These are phyloP conservation scores for Syncerus caffer DNA, from an alignment of 2,797 vertebrate genomes.

Conservation along the genomic window DNA sequence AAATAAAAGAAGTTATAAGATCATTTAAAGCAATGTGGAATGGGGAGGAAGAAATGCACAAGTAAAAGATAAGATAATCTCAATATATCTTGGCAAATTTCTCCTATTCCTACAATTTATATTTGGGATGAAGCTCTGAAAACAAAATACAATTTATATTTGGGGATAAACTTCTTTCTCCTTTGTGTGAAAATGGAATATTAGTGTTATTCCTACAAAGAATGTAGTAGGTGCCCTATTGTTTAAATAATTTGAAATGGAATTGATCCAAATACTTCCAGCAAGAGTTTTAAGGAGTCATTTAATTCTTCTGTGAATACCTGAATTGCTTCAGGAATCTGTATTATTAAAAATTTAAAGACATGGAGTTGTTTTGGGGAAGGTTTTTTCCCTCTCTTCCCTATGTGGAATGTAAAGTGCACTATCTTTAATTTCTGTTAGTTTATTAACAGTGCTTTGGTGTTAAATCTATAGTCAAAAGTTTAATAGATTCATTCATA, in stretches of 20 bases:
- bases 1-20: conserved; percentile 3
- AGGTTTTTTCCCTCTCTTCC: neutral
- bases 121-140: neutral
- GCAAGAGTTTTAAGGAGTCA: neutral
- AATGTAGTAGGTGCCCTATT: neutral
- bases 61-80: neutral
- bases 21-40: neutral
- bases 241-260: conserved; percentile 17
- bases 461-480: conserved; percentile 41
- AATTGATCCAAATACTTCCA: conserved; percentile 22
- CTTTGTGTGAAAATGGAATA: neutral
- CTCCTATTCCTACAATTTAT: neutral
- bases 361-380: neutral
- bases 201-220: conserved; percentile 13
- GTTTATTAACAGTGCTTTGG: conserved; percentile 56
- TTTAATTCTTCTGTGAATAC: conserved; percentile 22
- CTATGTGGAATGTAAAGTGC: conserved; percentile 10
- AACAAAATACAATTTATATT: neutral
- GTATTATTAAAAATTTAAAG: conserved; percentile 37
- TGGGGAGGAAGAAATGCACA: neutral
- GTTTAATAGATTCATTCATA: conserved; percentile 47
- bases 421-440: conserved; percentile 27
- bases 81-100: neutral
- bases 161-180: neutral
- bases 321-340: conserved; percentile 20